Base-by-base conservation (phyloP, 2,888 invertebrate species). In the Dryococelus australis region DNA sequence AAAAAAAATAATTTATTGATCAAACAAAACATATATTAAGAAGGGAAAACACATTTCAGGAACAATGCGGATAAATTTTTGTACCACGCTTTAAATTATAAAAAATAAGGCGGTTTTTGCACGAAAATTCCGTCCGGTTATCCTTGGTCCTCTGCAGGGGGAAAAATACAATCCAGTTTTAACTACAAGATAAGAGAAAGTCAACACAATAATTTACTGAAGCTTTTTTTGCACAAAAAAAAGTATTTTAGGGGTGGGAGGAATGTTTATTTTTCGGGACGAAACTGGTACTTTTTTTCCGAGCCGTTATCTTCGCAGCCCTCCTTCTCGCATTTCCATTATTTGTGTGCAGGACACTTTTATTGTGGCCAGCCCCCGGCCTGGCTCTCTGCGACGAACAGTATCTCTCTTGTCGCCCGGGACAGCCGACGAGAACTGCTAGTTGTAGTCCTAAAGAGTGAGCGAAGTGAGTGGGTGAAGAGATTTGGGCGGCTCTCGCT, bases 171-270 rank as follows among this genome's bases (percentile, higher is more conserved):
- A 83, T 43, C 83, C 83, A 83, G 83, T 83, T 83, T 83, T 83
- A 83, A 83, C 83, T 83, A 83, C 83, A 83, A 5, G 83, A 83
- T 83, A 83, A 83, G 83, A 20, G n/a, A 83, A 83, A 83, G 83
- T 83, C 83, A 83, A 83, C 83, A 83, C 43, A 83, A 83, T 83
- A 83, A 83, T 83, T 83, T 83, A 83, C 83, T 83, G 83, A 83
- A 83, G 24, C 83, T 83, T 83, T 83, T 83, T 27, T 83, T 28
- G 0, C 3, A 10, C 20, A 65, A 65, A 65, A 65, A 65, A 65
- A n/a, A 65, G 65, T 65, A 65, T 65, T 65, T 65, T 65, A 65
- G 65, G 65, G 65, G 65, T n/a, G 20, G 65, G 65, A 65, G 65
- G n/a, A 65, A 65, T 65, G 65, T 65, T 65, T 65, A 65, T 65